Evolutionary conservation across 2,888 invertebrate species (phyloP).

Genomic region (Tiliacea citrago): DNA sequence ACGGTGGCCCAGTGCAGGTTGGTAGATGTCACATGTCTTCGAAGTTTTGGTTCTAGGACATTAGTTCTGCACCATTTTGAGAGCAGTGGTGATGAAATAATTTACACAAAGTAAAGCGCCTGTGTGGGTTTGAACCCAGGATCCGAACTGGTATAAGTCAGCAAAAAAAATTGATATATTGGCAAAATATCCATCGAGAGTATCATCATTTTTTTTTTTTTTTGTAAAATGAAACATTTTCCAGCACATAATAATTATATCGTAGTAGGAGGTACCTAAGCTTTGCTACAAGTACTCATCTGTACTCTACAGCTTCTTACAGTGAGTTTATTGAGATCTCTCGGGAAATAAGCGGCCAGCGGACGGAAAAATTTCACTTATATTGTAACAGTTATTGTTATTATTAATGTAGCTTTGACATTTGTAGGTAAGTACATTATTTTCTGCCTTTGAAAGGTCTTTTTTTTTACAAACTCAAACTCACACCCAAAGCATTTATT

Average conservation of each 20-base stretch:
- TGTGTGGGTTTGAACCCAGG: too few relatives aligned
- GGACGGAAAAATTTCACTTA: slow-evolving; percentile 27
- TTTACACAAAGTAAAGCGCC: too few relatives aligned
- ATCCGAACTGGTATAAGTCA: too few relatives aligned
- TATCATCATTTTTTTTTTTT: neutral
- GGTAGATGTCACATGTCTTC: too few relatives aligned
- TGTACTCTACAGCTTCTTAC: neutral
- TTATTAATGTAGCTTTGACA: slow-evolving; percentile 17
- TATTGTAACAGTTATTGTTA: slow-evolving; percentile 8
- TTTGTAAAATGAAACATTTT: neutral
- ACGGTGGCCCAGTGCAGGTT: too few relatives aligned
- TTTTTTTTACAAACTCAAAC: neutral
- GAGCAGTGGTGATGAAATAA: too few relatives aligned
- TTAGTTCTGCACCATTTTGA: too few relatives aligned
- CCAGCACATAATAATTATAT: neutral
- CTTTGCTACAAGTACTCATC: neutral
- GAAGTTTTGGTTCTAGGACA: too few relatives aligned
- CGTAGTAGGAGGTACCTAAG: neutral
- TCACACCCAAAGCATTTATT: too few relatives aligned
- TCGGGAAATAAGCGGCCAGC: slow-evolving; percentile 50
- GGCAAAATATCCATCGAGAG: neutral
- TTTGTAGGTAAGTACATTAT: neutral
- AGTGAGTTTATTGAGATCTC: slow-evolving; percentile 15
- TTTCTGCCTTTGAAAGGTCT: neutral
- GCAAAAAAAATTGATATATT: too few relatives aligned